These are phyloP conservation scores for Phaonia tiefii DNA, from an alignment of 2,888 invertebrate species.

Conservation along the genomic window DNA sequence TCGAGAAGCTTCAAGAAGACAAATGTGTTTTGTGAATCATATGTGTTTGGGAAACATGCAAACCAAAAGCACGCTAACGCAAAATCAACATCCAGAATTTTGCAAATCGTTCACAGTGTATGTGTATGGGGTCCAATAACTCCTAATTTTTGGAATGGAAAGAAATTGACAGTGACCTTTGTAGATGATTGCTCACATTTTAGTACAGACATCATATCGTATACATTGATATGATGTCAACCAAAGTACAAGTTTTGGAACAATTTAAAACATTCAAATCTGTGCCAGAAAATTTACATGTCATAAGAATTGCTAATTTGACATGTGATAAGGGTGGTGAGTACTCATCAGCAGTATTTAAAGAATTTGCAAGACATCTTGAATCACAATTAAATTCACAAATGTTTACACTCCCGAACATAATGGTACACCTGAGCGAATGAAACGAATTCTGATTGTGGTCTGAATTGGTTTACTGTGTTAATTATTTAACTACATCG, in stretches of 20 bases:
- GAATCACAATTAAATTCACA: constrained; percentile 29
- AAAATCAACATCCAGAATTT: too few species aligned
- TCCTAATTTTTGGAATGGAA: constrained; percentile 17
- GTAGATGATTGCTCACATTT: constrained; percentile 39
- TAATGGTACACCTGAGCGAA: constrained; percentile 24
- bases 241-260: constrained; percentile 14
- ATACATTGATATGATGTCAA: constrained; percentile 25
- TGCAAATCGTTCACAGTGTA: too few species aligned
- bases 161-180: too few species aligned
- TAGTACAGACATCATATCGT: too few species aligned
- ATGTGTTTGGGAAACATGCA: too few species aligned
- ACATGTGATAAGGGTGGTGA: constrained; percentile 49
- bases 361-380: not conserved
- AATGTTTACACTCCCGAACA: constrained; percentile 30
- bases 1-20: too few species aligned
- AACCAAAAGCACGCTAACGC: too few species aligned
- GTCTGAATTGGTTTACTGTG: constrained; percentile 33
- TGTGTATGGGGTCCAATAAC: constrained; percentile 19
- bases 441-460: constrained; percentile 9
- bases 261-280: too few species aligned
- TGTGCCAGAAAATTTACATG: constrained; percentile 8
- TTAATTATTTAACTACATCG: constrained; percentile 8
- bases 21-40: too few species aligned
- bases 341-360: constrained; percentile 18
- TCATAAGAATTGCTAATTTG: constrained; percentile 28